Evolutionary conservation across 2,797 vertebrate genomes (phyloP), one percentile per base, ranked within the genome.

Genomic region (Pagetopsis macropterus): DNA sequence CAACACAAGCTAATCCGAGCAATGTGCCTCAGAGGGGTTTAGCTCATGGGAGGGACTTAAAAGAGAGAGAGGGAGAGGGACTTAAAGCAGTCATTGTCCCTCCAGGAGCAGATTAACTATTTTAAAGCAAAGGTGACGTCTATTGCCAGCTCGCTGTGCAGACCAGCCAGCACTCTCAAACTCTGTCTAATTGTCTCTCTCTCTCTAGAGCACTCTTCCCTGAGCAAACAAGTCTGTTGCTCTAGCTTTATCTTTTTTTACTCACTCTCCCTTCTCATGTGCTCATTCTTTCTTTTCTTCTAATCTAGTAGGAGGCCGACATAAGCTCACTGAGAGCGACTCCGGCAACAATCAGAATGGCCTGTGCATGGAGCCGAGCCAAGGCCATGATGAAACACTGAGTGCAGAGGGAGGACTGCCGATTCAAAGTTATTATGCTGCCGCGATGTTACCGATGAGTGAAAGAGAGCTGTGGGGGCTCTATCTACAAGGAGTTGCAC

Each of bases 71-170:
- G 67, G 63, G 84, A 90, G 63, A 48, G 67, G 63, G 84, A 90
- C 78, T 91, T 91, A 89, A 86, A 91, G 83, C 79, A 72, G 75
- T 80, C 84, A 89, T 88, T 91, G 92, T 92, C 88, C 80, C 86
- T 89, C 76, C 68, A 80, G 82, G 84, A 87, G 76, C 84, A 91
- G 91, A 93, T 94, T 89, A 94, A 92, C 90, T 89, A 86, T 93
- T 94, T 92, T 86, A 90, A 93, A 93, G 91, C 82, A 91, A 85
- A 89, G 90, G 91, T 92, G 91, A 92, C 89, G 87, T 91, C 79
- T 74, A 63, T 68, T 16, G 70, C 72, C 66, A 59, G 69, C 82
- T 79, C 12, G 5, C 72, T 56, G 51, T 48, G 70, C 78, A 78
- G 67, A 69, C 75, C 37, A 10, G 65, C 65, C 57, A 76, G 49